These are phyloP conservation scores for Seriola aureovittata DNA, from an alignment of 2,113 vertebrate species.

Conservation along the genomic window DNA sequence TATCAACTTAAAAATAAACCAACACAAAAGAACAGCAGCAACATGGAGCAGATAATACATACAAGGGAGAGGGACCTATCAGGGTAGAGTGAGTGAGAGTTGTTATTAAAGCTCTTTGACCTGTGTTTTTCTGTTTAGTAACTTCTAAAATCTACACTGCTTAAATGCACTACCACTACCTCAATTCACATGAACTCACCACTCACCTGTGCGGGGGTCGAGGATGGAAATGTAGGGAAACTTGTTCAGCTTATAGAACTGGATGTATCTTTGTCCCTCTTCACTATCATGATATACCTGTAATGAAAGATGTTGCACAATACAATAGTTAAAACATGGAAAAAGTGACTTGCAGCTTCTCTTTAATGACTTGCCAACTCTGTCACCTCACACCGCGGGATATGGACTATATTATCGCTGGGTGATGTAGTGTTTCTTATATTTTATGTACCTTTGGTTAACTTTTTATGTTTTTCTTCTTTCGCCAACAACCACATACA, in stretches of 20 bases:
- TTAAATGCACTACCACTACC: too few relatives aligned
- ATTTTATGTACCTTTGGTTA: neutral
- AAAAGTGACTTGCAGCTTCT: neutral
- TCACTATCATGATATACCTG: constrained; percentile 99
- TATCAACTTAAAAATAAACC: neutral
- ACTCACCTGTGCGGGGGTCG: constrained; percentile 95
- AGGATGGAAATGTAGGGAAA: constrained; percentile 99
- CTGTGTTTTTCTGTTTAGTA: neutral
- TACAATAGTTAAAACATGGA: neutral
- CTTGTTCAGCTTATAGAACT: constrained; percentile 98
- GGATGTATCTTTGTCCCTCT: constrained; percentile 98
- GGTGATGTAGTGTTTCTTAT: neutral
- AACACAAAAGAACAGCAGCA: neutral
- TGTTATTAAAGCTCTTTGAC: neutral
- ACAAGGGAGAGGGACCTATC: too few relatives aligned
- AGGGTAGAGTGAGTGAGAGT: too few relatives aligned
- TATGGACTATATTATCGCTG: neutral
- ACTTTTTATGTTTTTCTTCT: neutral
- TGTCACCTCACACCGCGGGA: too few relatives aligned
- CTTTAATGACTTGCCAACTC: too few relatives aligned
- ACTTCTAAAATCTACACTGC: neutral
- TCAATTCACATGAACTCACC: constrained; percentile 28
- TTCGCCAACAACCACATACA: too few relatives aligned
- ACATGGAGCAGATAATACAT: neutral
- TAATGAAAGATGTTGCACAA: constrained; percentile 13